Conservation (phyloP, 53 echinoderm and acorn worm genomes). For the Glandiceps talaboti region DNA sequence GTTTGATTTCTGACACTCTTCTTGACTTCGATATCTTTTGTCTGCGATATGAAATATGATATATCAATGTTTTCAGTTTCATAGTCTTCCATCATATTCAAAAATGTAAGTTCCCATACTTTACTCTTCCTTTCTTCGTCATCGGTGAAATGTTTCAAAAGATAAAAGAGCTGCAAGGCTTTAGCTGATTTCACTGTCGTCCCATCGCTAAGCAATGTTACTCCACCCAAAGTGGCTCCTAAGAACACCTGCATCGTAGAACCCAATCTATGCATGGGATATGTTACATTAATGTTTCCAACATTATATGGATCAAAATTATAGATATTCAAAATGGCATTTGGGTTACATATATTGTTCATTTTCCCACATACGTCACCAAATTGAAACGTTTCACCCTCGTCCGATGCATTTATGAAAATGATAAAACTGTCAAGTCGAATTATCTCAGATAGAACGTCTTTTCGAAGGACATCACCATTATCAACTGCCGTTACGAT, state of each 20-base stretch:
- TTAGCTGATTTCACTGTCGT: neutral
- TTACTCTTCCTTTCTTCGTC: neutral
- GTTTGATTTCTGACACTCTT: neutral
- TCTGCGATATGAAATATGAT: neutral
- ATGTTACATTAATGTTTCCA: neutral
- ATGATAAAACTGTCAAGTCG: conserved; percentile 14
- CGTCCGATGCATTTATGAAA: neutral
- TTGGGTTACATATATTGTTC: conserved; percentile 19
- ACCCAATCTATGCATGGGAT: neutral
- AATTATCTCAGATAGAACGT: conserved; percentile 12
- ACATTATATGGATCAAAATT: neutral
- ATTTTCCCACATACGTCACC: conserved; percentile 24
- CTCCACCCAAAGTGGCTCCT: neutral
- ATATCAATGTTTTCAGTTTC: neutral
- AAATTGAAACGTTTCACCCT: neutral
- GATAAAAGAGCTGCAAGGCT: neutral
- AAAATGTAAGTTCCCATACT: conserved; percentile 17
- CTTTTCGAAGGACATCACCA: conserved; percentile 13
- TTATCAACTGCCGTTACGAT: conserved; percentile 18
- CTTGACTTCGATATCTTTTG: neutral
- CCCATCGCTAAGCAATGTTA: neutral
- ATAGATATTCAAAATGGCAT: conserved; percentile 12
- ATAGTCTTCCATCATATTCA: neutral
- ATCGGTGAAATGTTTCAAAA: neutral
- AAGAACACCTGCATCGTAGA: neutral